Base-by-base conservation (phyloP, 92 coral and sea anemone species). In the Scolanthus callimorphus region DNA sequence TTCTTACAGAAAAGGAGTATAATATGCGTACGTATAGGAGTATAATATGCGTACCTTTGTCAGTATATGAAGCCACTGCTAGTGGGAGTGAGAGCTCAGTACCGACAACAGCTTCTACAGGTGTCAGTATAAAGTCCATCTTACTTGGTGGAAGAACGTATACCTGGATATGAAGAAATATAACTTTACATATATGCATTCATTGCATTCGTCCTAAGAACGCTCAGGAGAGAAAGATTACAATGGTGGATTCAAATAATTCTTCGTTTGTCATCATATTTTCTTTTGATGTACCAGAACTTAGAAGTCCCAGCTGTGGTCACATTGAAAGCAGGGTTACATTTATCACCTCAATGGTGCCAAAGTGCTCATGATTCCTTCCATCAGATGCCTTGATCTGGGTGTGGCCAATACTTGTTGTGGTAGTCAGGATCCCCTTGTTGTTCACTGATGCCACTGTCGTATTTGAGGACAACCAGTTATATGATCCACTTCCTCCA, bases 401-500 rank as follows among this genome's bases (percentile, higher is more conserved):
- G 54, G 96, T 72, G 73, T 71, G 77, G 28, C 98, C 98, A 34
- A 69, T 74, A 31, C 76, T 76, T 15, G 75, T 77, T 23, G 90
- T 81, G 31, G 90, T 92, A 71, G 85, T 77, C 38, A 88, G 82
- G 4, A 80, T n/a, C 6, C 98, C 98, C 65, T 90, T 85, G 51
- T 74, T 76, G 59, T 78, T 92, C 24, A 92, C 98, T 21, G 96
- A 90, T 25, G 96, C 94, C 43, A 92, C 74, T 9, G 86, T 73
- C 20, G 85, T 57, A 46, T 80, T 78, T 23, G 74, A 82, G 4
- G 98, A 88, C 23, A 96, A 62, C 98, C 98, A 92, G 25, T 70
- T 71, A 49, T 92, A 92, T 31, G 63, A 39, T 1, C 98, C 98
- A 44, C 98, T 92, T 19, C 98, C 98, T 4, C 98, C 98, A 22